Base-by-base conservation (phyloP, 64 coral and sea anemone genomes). In the Stylophora pistillata region DNA sequence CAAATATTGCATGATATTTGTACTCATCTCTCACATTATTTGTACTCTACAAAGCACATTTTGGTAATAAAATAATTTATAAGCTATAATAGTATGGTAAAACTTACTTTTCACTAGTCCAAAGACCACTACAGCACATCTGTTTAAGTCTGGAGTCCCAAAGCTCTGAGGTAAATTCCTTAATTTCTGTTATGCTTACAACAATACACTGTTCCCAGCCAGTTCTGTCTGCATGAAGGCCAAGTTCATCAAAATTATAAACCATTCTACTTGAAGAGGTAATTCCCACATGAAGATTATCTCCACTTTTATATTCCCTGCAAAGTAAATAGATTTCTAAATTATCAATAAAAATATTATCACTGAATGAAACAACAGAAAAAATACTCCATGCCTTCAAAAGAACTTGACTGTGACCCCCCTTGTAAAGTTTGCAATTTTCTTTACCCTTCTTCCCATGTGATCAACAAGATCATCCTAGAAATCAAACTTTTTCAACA, bases 231-330 rank as follows among this genome's bases (percentile, higher is more conserved):
- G 73, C 55, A 74, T 87, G 85, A 29, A 87, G 70, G 20, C 85
- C 85, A 57, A 13, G 54, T 59, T 87, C 70, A 76, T 87, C 85
- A 87, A 74, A 87, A 63, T 87, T 87, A 76, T 87, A 87, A 58
- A 87, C 85, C 13, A 74, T 14, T 74, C 71, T 53, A 84, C 69
- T 70, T 54, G 80, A 54, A 17, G 80, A 33, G 9, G 34, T 34
- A 70, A 84, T 53, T 9, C 80, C 80, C 53, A 84, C 37, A 28
- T 84, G 80, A 53, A 84, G 80, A 84, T 84, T 62, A 54, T 84
- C 58, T n/a, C 80, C 80, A 70, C 18, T 84, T 70, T 84, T 84
- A 27, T 70, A 84, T 21, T 84, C 80, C 13, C 80, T 84, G 18
- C 13, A 41, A 84, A 31, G 59, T 28, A 25, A 68, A 11, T 64